Base-by-base conservation (phyloP, 2,888 invertebrate species). In the Drosophila kanekoi region DNA sequence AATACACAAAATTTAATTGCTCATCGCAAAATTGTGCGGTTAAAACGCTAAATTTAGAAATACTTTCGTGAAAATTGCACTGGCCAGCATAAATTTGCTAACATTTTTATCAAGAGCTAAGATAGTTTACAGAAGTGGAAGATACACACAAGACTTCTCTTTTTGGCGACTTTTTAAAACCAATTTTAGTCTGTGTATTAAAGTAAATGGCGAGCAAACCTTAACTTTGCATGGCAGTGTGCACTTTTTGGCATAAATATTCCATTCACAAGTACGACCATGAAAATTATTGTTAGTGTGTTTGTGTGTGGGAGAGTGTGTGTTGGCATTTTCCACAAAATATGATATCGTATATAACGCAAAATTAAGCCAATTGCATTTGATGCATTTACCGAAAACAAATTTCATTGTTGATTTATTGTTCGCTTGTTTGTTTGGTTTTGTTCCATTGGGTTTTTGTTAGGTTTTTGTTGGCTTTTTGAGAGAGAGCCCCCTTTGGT, bases 1-100 rank as follows among this genome's bases (percentile, higher is more conserved):
- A 45, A 45, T 53, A 76, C 79, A 68, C 84, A 66, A 61, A 71
- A 84, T 84, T 83, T 78, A 84, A 84, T 84, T 88, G 87, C 72
- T 88, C 89, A 88, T 78, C 71, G 74, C 71, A 72, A 77, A 86
- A 73, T 81, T 80, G 81, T 83, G 81, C 69, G 88, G 87, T 66
- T 78, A 58, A 69, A 78, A 80, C 61, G 88, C 78, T 83, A 88
- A 84, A 88, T 88, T 86, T 86, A 82, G 81, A 86, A 70, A 62
- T 62, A 62, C 49, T 68, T 66, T 54, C 33, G 45, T 20, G 28
- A 9, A 62, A 79, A 70, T 66, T 62, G 57, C 77, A 67, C 77
- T 59, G 37, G 13, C 28, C 59, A 65, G 32, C 63, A 58, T 14
- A 56, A 45, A 48, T 18, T 38, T 41, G 10, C 13, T 35, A 11